A percentile compares a stretch with the other conserved stretches of the same genome.
Evolutionary conservation across 2,113 vertebrate species (phyloP).

Genomic region (Grallaria varia): DNA sequence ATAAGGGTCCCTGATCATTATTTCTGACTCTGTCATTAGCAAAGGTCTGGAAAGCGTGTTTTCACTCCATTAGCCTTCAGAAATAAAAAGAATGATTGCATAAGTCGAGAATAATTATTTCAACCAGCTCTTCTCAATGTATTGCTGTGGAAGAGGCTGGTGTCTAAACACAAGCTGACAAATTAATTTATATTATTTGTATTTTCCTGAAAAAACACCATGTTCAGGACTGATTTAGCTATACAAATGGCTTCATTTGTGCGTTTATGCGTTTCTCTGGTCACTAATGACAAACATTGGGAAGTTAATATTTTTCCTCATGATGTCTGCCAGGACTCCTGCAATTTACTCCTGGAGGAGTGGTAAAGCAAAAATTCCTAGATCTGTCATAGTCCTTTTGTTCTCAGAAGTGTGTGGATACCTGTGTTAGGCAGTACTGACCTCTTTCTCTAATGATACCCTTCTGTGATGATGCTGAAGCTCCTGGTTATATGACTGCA

Average conservation of each 20-base stretch:
- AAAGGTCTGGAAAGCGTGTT: conserved; percentile 63
- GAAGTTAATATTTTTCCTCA: not conserved
- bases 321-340: not conserved
- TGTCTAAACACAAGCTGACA: conserved; percentile 55
- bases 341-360: not conserved
- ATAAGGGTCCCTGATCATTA: conserved; percentile 47
- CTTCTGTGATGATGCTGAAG: not conserved
- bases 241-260: conserved; percentile 36
- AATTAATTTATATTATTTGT: conserved; percentile 78
- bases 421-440: not conserved
- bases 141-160: conserved; percentile 32
- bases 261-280: not conserved
- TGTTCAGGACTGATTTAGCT: conserved; percentile 27
- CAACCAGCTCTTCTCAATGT: conserved; percentile 67
- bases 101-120: conserved; percentile 79
- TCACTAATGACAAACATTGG: not conserved
- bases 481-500: not conserved
- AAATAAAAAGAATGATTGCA: conserved; percentile 75
- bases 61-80: conserved; percentile 78
- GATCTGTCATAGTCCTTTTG: not conserved
- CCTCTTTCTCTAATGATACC: not conserved
- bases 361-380: not conserved
- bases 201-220: conserved; percentile 59
- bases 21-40: conserved; percentile 63
- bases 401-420: not conserved